phyloP scores from a whole-genome alignment of 2,888 invertebrate species.

The Ischnura elegans region DNA sequence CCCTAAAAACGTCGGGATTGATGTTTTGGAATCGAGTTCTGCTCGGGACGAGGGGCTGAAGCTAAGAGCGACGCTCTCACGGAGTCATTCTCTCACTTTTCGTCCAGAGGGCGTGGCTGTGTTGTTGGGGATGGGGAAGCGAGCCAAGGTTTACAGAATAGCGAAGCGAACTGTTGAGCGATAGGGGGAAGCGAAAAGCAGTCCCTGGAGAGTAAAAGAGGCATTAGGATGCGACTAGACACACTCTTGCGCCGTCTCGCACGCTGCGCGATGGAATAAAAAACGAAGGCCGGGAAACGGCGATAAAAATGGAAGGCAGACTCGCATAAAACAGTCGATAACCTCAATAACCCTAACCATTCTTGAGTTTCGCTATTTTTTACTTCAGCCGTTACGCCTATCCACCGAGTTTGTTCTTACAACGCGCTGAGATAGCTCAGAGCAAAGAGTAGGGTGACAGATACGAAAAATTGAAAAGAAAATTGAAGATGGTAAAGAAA shows the following conservation, averaged over 20 bases:
- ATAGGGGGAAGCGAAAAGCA: neutral
- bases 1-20: neutral
- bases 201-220: neutral
- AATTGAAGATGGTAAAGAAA: neutral
- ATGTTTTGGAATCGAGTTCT: conserved; percentile 20
- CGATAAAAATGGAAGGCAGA: conserved; percentile 40
- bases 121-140: neutral
- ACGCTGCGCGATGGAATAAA: neutral
- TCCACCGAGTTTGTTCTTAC: neutral
- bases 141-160: neutral
- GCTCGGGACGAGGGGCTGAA: neutral
- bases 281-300: neutral
- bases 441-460: neutral
- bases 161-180: neutral
- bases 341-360: conserved; percentile 30
- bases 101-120: neutral
- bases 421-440: neutral
- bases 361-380: conserved; percentile 8
- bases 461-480: neutral
- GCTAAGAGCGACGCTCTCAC: neutral
- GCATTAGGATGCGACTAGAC: neutral
- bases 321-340: conserved; percentile 43
- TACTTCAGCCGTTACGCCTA: neutral
- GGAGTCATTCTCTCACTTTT: neutral
- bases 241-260: conserved; percentile 19